These are phyloP conservation scores for Cydia fagiglandana DNA, from an alignment of 1,140 invertebrate genomes.

Conservation along the genomic window DNA sequence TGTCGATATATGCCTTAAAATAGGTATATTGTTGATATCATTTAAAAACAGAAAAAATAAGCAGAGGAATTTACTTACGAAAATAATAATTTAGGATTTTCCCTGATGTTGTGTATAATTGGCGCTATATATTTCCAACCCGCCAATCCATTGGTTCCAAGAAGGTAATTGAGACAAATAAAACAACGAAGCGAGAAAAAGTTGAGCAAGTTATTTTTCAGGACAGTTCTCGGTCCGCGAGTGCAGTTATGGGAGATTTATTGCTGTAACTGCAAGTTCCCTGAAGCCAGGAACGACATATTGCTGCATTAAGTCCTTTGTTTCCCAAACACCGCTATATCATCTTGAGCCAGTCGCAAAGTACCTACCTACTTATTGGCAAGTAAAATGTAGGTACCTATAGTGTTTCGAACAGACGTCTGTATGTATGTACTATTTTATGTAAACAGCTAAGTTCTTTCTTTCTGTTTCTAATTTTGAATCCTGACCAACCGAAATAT, in stretches of 20 bases:
- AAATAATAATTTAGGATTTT: too few species aligned
- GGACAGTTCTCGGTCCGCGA: slow-evolving; percentile 5
- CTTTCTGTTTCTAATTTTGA: too few species aligned
- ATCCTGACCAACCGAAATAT: too few species aligned
- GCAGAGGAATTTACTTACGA: too few species aligned
- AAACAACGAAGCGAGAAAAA: neutral
- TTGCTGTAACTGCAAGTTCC: neutral
- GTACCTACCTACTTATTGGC: neutral
- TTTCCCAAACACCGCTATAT: slow-evolving; percentile 20
- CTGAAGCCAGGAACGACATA: slow-evolving; percentile 6
- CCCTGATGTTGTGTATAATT: too few species aligned
- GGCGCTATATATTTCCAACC: neutral
- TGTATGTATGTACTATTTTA: neutral
- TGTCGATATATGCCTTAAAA: too few species aligned
- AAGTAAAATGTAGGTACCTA: neutral
- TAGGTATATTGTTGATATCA: too few species aligned
- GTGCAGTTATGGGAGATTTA: slow-evolving; percentile 13
- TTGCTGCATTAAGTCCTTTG: slow-evolving; percentile 22
- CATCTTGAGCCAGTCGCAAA: neutral
- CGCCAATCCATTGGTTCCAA: neutral
- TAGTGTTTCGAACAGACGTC: neutral
- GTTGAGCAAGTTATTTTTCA: slow-evolving; percentile 13
- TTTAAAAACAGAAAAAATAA: too few species aligned
- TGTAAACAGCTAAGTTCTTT: too few species aligned
- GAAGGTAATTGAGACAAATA: slow-evolving; percentile 4